Percentiles rank a stretch among this genome's conserved stretches.
Conservation (phyloP, 92 coral and sea anemone species). For the Heteractis magnifica region DNA sequence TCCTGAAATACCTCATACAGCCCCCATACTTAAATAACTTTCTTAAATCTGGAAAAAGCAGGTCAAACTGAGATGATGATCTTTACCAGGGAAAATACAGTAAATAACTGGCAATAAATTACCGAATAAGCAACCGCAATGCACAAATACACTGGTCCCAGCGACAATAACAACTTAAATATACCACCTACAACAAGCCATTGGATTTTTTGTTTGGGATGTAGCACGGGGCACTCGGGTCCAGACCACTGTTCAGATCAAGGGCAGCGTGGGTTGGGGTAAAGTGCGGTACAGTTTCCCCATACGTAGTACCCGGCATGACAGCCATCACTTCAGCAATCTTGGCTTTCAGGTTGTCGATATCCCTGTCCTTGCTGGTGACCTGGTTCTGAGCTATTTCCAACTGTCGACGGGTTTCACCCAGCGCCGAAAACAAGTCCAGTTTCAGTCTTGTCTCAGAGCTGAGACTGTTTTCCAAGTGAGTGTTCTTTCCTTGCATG, state of each 20-base stretch:
- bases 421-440: slow-evolving; percentile 94
- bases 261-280: slow-evolving; percentile 40
- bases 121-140: not conserved
- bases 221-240: slow-evolving; percentile 85
- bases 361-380: slow-evolving; percentile 81
- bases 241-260: slow-evolving; percentile 62
- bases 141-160: slow-evolving; percentile 23
- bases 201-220: slow-evolving; percentile 66
- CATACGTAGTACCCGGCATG: slow-evolving; percentile 73
- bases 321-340: slow-evolving; percentile 99
- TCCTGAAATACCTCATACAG: not conserved
- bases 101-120: not conserved
- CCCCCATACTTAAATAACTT: not conserved
- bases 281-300: slow-evolving; percentile 48
- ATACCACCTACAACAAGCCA: slow-evolving; percentile 51
- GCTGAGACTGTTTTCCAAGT: slow-evolving; percentile 91
- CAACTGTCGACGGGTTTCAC: slow-evolving; percentile 95
- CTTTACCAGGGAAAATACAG: not conserved
- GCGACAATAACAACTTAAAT: slow-evolving; percentile 20
- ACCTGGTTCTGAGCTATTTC: slow-evolving; percentile 87
- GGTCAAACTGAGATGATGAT: not conserved
- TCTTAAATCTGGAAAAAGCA: not conserved
- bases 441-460: slow-evolving; percentile 95
- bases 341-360: slow-evolving; percentile 81
- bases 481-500: slow-evolving; percentile 99